Evolutionary conservation across 1,140 invertebrate genomes (phyloP).

Genomic region (Maniola jurtina): DNA sequence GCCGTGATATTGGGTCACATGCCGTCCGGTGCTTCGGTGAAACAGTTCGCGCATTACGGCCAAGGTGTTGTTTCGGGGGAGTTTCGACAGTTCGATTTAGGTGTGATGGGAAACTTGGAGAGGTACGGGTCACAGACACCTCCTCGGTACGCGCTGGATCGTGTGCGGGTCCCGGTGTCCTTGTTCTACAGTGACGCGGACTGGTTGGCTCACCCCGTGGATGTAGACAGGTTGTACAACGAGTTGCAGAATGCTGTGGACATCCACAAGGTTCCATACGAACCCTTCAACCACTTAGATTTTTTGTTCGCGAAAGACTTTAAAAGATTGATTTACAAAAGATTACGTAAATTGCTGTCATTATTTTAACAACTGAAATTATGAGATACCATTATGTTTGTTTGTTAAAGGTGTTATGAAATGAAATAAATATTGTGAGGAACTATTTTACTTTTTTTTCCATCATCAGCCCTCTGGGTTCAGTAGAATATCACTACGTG

Average conservation of each 20-base stretch:
- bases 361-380: conserved; percentile 14
- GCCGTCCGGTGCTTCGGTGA: conserved; percentile 88
- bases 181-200: conserved; percentile 84
- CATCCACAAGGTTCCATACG: conserved; percentile 58
- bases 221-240: conserved; percentile 63
- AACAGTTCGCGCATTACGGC: conserved; percentile 86
- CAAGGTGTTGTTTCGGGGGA: conserved; percentile 77
- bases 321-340: conserved; percentile 62
- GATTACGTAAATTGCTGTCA: conserved; percentile 45
- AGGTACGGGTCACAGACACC: conserved; percentile 75
- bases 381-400: no score
- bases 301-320: conserved; percentile 79
- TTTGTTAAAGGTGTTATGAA: no score
- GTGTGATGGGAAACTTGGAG: conserved; percentile 59
- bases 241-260: conserved; percentile 69
- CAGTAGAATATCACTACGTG: no score
- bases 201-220: conserved; percentile 78
- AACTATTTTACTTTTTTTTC: no score
- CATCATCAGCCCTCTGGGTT: no score
- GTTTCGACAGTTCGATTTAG: conserved; percentile 76
- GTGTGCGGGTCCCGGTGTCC: conserved; percentile 81
- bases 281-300: conserved; percentile 80
- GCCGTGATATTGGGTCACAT: conserved; percentile 86
- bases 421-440: no score
- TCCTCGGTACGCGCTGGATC: conserved; percentile 81